Evolutionary conservation across 1,140 invertebrate genomes (phyloP).

Genomic region (Heliconius himera): DNA sequence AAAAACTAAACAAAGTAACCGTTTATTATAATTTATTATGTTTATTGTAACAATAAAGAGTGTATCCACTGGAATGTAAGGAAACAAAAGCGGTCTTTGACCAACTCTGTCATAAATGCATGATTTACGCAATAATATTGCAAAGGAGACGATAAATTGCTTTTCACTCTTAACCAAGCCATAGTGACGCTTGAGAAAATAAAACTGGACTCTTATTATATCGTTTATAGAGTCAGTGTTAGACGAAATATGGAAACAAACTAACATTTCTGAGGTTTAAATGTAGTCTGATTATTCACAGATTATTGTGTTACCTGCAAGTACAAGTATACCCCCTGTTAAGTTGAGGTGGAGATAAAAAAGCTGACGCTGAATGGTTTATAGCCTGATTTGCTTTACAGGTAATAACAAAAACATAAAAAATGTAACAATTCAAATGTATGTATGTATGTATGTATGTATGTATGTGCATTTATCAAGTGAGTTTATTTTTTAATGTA

Average conservation of each 20-base stretch:
- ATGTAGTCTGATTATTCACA: constrained; percentile 72
- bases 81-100: constrained; percentile 69
- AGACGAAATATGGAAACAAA: constrained; percentile 17
- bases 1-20: constrained; percentile 34
- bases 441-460: too few relatives aligned
- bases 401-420: not conserved
- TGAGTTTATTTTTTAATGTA: too few relatives aligned
- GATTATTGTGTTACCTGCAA: constrained; percentile 60
- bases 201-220: constrained; percentile 48
- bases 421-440: not conserved
- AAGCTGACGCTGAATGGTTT: constrained; percentile 55
- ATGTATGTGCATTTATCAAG: too few relatives aligned
- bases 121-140: constrained; percentile 79
- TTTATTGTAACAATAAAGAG: constrained; percentile 62
- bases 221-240: constrained; percentile 10
- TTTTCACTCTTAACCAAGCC: constrained; percentile 66
- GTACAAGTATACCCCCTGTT: constrained; percentile 72
- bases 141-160: constrained; percentile 79
- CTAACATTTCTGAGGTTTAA: constrained; percentile 42
- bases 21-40: constrained; percentile 45
- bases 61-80: constrained; percentile 55
- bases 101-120: constrained; percentile 76
- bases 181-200: constrained; percentile 36
- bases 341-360: constrained; percentile 67
- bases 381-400: constrained; percentile 49